phyloP scores from a whole-genome alignment of 53 echinoderm and acorn worm genomes.

The Temnopleurus reevesii region DNA sequence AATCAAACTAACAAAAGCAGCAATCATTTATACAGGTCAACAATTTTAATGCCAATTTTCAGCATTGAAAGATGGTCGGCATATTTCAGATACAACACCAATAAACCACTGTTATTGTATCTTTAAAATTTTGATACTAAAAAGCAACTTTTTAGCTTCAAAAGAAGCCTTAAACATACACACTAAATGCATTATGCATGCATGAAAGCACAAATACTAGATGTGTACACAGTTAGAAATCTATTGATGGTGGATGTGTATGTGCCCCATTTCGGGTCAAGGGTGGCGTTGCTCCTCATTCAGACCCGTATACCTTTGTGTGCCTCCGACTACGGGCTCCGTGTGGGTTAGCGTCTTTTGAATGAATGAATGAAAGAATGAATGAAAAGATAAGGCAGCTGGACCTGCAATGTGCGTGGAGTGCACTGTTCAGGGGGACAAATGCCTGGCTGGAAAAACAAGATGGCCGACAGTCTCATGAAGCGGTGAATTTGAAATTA shows the following conservation, averaged over 20 bases:
- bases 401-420: constrained; percentile 34
- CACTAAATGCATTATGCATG: constrained; percentile 18
- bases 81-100: no score
- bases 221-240: neutral
- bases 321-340: neutral
- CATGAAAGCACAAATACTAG: neutral
- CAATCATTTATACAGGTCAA: no score
- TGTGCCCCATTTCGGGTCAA: neutral
- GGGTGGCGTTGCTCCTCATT: neutral
- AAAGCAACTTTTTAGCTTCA: no score
- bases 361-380: constrained; percentile 53
- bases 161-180: no score
- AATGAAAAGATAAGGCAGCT: constrained; percentile 47
- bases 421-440: neutral
- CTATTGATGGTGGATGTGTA: no score
- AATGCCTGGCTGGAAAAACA: neutral
- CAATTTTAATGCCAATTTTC: no score
- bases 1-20: no score
- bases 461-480: neutral
- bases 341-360: constrained; percentile 27
- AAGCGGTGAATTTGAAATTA: constrained; percentile 47
- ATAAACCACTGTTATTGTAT: no score
- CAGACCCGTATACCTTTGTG: constrained; percentile 3
- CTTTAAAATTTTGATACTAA: no score
- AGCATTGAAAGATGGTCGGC: no score